These are phyloP conservation scores for Euplagia quadripunctaria DNA, from an alignment of 2,888 invertebrate genomes.

Conservation along the genomic window DNA sequence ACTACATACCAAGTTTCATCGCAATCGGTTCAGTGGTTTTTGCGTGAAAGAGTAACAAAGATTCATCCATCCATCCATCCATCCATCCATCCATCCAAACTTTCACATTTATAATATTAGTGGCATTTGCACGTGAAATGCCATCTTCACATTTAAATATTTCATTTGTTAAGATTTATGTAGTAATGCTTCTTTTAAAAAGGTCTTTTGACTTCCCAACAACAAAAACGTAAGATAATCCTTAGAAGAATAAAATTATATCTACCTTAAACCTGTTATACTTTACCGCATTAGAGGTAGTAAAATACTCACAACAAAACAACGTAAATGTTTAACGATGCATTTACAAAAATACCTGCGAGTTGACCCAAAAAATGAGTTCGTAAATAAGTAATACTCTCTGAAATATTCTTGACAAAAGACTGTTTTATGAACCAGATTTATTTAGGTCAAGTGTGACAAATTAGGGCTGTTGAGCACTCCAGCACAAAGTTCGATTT, in stretches of 20 bases:
- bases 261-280: background rate
- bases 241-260: background rate
- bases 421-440: conserved; percentile 48
- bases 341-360: background rate
- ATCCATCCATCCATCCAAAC: no score
- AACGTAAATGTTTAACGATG: conserved; percentile 5
- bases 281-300: conserved; percentile 1
- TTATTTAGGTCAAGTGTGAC: conserved; percentile 64
- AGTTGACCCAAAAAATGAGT: conserved; percentile 9
- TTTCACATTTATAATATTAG: no score
- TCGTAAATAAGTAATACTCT: conserved; percentile 17
- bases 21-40: no score
- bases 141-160: no score
- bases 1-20: no score
- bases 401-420: conserved; percentile 33
- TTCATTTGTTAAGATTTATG: no score
- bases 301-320: conserved; percentile 4
- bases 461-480: conserved; percentile 54
- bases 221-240: background rate
- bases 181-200: no score
- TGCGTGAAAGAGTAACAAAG: no score
- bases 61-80: no score
- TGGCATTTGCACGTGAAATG: no score
- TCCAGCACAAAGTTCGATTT: conserved; percentile 23
- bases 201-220: background rate